Percentiles rank a stretch among this genome's conserved stretches.
Evolutionary conservation across 2,888 invertebrate species (phyloP).

Genomic region (Heliconius sara): DNA sequence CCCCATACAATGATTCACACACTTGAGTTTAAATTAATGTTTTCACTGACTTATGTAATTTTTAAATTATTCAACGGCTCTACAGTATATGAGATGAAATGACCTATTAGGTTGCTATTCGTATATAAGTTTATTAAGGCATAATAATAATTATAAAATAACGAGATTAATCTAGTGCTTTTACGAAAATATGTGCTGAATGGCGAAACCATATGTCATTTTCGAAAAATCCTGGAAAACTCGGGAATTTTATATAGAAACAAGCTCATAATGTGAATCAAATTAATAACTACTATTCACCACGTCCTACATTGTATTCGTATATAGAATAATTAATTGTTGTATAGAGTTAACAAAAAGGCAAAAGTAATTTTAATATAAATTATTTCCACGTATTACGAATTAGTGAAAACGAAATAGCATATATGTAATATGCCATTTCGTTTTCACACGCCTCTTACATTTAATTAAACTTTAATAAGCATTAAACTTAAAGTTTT

Average conservation of each 20-base stretch:
- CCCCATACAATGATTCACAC: constrained; percentile 68
- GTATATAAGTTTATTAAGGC: not conserved
- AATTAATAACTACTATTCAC: not conserved
- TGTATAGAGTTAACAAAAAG: not conserved
- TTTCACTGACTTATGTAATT: constrained; percentile 71
- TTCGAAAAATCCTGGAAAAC: not conserved
- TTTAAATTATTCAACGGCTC: constrained; percentile 50
- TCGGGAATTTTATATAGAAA: not conserved
- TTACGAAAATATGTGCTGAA: not conserved
- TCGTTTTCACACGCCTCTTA: not conserved
- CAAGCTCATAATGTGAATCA: not conserved
- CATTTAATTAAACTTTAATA: not conserved
- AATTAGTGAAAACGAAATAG: too few species aligned
- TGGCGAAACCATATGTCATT: not conserved
- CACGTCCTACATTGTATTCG: not conserved
- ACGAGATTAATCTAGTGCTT: not conserved
- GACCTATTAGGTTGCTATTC: not conserved
- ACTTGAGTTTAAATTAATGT: constrained; percentile 72
- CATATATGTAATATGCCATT: not conserved
- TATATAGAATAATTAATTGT: not conserved
- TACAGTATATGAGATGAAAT: constrained; percentile 11
- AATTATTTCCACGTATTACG: not conserved
- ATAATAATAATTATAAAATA: not conserved
- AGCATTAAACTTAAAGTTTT: not conserved
- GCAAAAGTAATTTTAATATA: not conserved